These are phyloP conservation scores for Muscina levida DNA, from an alignment of 2,888 invertebrate genomes.

Conservation along the genomic window DNA sequence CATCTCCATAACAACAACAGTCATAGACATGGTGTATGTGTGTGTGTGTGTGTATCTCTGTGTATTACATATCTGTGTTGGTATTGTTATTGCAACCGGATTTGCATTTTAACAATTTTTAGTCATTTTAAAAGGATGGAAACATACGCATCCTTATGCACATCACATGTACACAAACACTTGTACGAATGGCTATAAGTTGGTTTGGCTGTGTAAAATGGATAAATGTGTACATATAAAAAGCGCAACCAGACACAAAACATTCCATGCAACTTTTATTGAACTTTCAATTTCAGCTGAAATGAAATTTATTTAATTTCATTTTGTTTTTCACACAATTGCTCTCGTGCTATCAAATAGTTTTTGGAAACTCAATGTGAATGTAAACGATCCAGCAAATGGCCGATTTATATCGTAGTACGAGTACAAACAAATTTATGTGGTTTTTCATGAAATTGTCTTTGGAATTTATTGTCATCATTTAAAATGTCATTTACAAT, in stretches of 20 bases:
- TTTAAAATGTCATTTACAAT: no score
- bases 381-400: no score
- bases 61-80: no score
- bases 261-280: slow-evolving; percentile 29
- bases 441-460: no score
- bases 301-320: no score
- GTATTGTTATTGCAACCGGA: slow-evolving; percentile 24
- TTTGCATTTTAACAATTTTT: slow-evolving; percentile 35
- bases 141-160: not conserved
- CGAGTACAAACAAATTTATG: no score
- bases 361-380: no score
- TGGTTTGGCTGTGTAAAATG: not conserved
- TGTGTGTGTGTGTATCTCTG: not conserved
- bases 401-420: no score
- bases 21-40: slow-evolving; percentile 17
- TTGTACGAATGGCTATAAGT: no score
- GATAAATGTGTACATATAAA: slow-evolving; percentile 12
- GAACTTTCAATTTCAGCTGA: slow-evolving; percentile 43
- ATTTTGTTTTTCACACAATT: no score
- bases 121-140: slow-evolving; percentile 25
- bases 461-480: no score
- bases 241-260: not conserved
- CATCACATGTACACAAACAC: not conserved
- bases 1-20: slow-evolving; percentile 18
- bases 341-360: no score